Evolutionary conservation across 2,113 vertebrate genomes (phyloP), one percentile per base, ranked within the genome.

Genomic region (Triplophysa rosa): DNA sequence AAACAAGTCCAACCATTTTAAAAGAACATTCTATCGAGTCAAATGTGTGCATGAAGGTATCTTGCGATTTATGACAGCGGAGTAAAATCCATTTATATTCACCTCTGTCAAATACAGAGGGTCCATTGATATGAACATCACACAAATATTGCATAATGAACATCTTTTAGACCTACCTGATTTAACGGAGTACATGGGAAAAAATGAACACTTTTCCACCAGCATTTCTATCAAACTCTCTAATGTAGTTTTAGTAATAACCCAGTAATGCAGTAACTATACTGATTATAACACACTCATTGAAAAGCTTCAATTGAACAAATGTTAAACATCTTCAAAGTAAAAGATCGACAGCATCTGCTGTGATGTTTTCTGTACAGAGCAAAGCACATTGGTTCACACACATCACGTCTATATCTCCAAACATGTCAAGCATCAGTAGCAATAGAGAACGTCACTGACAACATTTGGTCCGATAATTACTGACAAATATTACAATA

Each of bases 381-480:
- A 14, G 29, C 26, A n/a, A 58, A 23, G 52, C 69, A 71, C 52
- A 71, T 52, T 71, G 52, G 29, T 71, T 73, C 29, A 59, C 52
- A 72, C 52, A 72, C 19, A 73, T 73, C 70, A 59, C 54, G 40
- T 26, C 70, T 21, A 71, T n/a, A 40, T 42, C 54, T 59, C 54
- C 9, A 61, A 24, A 56, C 54, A 13, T 61, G 12, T 72, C 12
- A 21, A 58, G 54, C 17, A 5, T 74, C 58, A 47, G 54, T 16
- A 69, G 52, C 52, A 37, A 59, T 16, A 42, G 59, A 63, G 23
- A 21, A 26, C 17, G 16, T 59, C 40, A 9, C 37, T 9, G 52
- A 73, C 70, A 45, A 61, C 56, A 19, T 74, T 74, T 47, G 40
- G 37, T 63, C 72, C 17, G 17, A 74, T 24, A 42, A 74, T 62